These are phyloP conservation scores for Tragelaphus strepsiceros DNA, from an alignment of 2,113 vertebrate genomes.

Conservation along the genomic window DNA sequence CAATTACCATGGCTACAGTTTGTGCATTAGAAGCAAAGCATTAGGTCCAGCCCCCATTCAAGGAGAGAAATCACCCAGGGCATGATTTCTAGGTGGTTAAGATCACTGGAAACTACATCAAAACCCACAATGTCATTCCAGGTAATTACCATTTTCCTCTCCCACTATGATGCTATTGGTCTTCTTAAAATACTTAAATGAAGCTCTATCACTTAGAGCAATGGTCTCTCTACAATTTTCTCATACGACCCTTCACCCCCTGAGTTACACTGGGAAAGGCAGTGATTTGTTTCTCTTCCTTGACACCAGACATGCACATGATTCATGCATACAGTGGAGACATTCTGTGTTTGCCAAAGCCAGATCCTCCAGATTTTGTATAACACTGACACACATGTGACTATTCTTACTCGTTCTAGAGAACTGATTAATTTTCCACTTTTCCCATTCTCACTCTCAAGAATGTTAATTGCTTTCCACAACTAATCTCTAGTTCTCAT, in stretches of 20 bases:
- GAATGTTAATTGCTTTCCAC: not conserved
- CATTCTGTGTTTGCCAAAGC: too few species aligned
- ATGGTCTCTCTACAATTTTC: not conserved
- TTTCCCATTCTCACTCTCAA: not conserved
- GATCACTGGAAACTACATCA: not conserved
- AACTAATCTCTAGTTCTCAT: not conserved
- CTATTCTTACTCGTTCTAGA: not conserved
- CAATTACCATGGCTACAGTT: not conserved
- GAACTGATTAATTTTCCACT: not conserved
- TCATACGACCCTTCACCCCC: not conserved
- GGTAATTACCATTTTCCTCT: not conserved
- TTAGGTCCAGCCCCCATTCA: not conserved
- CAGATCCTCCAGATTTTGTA: not conserved
- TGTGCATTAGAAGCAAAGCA: not conserved
- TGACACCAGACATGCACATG: accelerated
- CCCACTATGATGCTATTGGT: not conserved
- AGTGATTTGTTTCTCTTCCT: not conserved
- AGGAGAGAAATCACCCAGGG: not conserved
- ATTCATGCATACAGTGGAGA: not conserved
- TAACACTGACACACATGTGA: not conserved
- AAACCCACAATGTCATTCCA: not conserved
- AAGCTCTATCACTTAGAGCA: not conserved
- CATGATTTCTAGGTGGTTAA: not conserved
- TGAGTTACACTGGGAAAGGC: not conserved
- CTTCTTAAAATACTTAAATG: not conserved